Evolutionary conservation across 30 jellyfish, hydroid and myxozoan genomes (phyloP), one percentile per base, ranked within the genome.

Genomic region (Aurelia aurita): DNA sequence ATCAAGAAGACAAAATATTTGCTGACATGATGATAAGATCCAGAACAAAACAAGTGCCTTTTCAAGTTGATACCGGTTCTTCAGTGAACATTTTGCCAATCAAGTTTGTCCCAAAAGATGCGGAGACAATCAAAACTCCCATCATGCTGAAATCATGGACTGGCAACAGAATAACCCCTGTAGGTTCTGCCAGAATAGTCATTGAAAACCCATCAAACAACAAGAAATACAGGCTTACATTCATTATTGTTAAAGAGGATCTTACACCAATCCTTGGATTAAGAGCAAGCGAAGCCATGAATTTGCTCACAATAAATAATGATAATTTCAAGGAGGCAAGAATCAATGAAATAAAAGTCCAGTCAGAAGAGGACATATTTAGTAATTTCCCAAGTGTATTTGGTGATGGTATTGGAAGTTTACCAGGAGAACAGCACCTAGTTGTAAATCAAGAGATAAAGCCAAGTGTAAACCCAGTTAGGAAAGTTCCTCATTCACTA

Each of bases 1-100:
- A n/a, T n/a, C n/a, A n/a, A n/a, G n/a, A n/a, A n/a, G n/a, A n/a
- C n/a, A n/a, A n/a, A n/a, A n/a, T n/a, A n/a, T n/a, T n/a, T n/a
- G n/a, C n/a, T n/a, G n/a, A n/a, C n/a, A n/a, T n/a, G n/a, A n/a
- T n/a, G n/a, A n/a, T n/a, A n/a, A n/a, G n/a, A n/a, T n/a, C n/a
- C n/a, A n/a, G n/a, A n/a, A n/a, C n/a, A 76, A 76, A 76, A 76
- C 88, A 76, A 76, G 88, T 76, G 64, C 54, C 88, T 70, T 39
- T 70, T 70, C 82, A 70, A 70, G 67, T 39, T 46, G 82, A 70
- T 46, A 70, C 64, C 44, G 66, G 82, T 29, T 70, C 82, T 31
- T 76, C 77, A 76, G 77, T 76, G 88, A 76, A 76, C 72, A 57
- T 59, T 35, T 76, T 76, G 39, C 77, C 77, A 59, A 76, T 57